Evolutionary conservation across 2,888 invertebrate genomes (phyloP).

Genomic region (Barypeithes pellucidus): DNA sequence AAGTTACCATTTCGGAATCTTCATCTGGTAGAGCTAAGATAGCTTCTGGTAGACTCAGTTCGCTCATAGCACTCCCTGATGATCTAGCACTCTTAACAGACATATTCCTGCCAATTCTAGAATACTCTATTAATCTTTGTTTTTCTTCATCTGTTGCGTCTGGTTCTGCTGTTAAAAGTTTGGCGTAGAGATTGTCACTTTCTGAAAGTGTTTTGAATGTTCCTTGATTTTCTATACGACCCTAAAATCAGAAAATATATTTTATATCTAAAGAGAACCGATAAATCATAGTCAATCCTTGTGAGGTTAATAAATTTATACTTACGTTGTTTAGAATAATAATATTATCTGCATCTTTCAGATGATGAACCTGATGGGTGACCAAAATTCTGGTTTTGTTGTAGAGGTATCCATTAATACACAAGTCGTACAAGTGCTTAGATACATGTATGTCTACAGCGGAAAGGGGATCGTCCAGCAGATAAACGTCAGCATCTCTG

Average conservation of each 20-base stretch:
- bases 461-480: slow-evolving; percentile 89
- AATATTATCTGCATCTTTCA: slow-evolving; percentile 79
- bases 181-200: slow-evolving; percentile 72
- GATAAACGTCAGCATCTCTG: slow-evolving; percentile 83
- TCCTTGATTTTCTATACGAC: slow-evolving; percentile 71
- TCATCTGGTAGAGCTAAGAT: slow-evolving; percentile 65
- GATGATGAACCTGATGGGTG: slow-evolving; percentile 90
- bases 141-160: slow-evolving; percentile 67
- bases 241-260: slow-evolving; percentile 63
- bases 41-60: slow-evolving; percentile 68
- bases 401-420: slow-evolving; percentile 79
- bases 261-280: too few species aligned
- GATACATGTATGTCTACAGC: slow-evolving; percentile 90
- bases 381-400: slow-evolving; percentile 84
- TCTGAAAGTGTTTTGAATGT: slow-evolving; percentile 69
- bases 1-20: slow-evolving; percentile 60
- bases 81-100: slow-evolving; percentile 63
- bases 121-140: slow-evolving; percentile 57
- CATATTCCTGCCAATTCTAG: slow-evolving; percentile 64
- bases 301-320: slow-evolving; percentile 21
- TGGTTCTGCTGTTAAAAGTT: slow-evolving; percentile 69
- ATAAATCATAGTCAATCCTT: neutral
- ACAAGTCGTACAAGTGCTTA: slow-evolving; percentile 84
- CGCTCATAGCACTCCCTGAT: slow-evolving; percentile 66
- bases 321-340: slow-evolving; percentile 78